Percentiles rank a stretch among this genome's conserved stretches.
Evolutionary conservation across 2,113 vertebrate genomes (phyloP).

Genomic region (Pipa parva): DNA sequence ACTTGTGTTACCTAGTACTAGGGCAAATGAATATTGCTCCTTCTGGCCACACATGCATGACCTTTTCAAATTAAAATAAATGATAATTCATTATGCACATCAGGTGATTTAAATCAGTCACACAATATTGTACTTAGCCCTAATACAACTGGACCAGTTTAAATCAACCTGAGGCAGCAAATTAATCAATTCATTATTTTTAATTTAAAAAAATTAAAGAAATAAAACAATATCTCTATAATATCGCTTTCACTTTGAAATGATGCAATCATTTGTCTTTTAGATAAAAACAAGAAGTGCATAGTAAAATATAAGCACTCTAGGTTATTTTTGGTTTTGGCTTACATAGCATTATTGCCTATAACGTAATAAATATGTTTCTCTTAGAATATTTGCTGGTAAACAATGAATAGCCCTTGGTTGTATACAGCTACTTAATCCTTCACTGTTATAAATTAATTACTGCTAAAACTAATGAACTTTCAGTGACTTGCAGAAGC

Average conservation of each 20-base stretch:
- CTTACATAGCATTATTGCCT: background rate
- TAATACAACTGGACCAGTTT: no score
- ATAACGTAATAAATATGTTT: constrained; percentile 10
- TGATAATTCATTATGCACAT: no score
- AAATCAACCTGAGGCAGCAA: no score
- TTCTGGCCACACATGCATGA: no score
- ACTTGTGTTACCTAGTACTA: no score
- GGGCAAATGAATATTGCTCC: no score
- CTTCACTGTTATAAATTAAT: constrained; percentile 1
- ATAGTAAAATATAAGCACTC: background rate
- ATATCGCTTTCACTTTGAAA: background rate
- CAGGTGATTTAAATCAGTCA: no score
- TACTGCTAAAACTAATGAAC: constrained; percentile 1
- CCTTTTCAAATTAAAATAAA: no score
- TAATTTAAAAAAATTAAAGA: no score
- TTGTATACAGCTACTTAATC: background rate
- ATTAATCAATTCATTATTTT: no score
- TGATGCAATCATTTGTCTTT: background rate
- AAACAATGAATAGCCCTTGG: constrained; percentile 6
- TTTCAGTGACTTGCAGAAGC: background rate
- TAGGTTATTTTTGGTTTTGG: background rate
- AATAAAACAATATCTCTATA: background rate
- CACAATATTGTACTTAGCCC: no score
- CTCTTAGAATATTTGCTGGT: constrained; percentile 12
- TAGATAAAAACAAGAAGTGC: background rate